Base-by-base conservation (phyloP, 2,888 invertebrate species). In the Gisinianus flammeolus region DNA sequence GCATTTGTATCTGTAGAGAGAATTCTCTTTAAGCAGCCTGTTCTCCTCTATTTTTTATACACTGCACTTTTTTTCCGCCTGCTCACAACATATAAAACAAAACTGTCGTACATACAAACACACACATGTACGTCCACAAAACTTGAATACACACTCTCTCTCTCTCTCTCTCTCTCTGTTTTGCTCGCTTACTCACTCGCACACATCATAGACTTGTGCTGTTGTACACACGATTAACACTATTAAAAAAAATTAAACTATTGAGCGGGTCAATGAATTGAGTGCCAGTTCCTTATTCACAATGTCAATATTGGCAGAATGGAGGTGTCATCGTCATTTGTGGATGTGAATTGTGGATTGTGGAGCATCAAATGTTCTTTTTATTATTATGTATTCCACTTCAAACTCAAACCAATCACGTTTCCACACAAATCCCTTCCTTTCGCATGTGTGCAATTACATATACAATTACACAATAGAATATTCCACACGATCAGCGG, bases 251-350 rank as follows among this genome's bases (percentile, higher is more conserved):
- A 68, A 31, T 68, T 4, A n/a, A 26, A 26, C 16, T 5, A 35
- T 73, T 73, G 73, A 73, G 68, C 74, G 69, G 78, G 78, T 78
- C 78, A 78, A 78, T 78, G 78, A 78, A 78, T 78, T 62, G 52
- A 66, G 8, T 52, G 8, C 52, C 44, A 66, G 72, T 66, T 77
- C 64, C 77, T 77, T 56, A 72, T 54, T 67, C 77, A 77, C 35
- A 69, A 2, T 66, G 44, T 69, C 22, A 44, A 44, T 71, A 71
- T 70, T 70, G 33, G 70, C n/a, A 26, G 28, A 71, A 56, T 54
- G 71, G 71, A 71, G 71, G 8, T 71, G 54, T 71, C 56, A 54
- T 71, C 56, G 56, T 28, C 71, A 71, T 54, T 19, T 12, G 5
- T 44, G 52, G 16, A 44, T 19, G 52, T 44, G 10, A 44, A 44